Conservation (phyloP, 2,888 invertebrate genomes). For the Nemurella pictetii region DNA sequence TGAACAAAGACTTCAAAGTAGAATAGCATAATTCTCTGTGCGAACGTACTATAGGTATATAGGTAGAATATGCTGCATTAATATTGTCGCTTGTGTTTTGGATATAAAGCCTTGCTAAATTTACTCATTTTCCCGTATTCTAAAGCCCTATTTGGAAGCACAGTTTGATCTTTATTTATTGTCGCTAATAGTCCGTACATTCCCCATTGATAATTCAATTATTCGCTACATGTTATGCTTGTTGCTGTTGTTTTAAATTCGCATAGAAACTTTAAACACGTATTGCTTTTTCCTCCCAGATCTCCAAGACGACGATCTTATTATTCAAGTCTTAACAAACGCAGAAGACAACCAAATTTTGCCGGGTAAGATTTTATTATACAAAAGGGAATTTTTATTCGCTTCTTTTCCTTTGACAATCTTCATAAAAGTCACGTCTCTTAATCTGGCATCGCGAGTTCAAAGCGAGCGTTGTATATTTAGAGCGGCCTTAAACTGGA, state of each 20-base stretch:
- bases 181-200: no score
- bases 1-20: not conserved
- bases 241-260: not conserved
- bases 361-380: constrained; percentile 16
- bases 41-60: not conserved
- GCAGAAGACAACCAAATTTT: constrained; percentile 19
- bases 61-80: not conserved
- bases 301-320: constrained; percentile 19
- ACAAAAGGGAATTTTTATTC: no score
- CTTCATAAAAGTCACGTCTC: no score
- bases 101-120: not conserved
- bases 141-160: no score
- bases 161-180: no score
- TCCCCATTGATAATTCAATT: not conserved
- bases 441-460: no score
- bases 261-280: not conserved
- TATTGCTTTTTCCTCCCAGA: no score
- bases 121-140: not conserved
- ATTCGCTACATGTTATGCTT: not conserved
- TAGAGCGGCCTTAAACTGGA: no score
- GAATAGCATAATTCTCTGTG: not conserved
- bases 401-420: not conserved
- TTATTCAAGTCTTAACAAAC: constrained; percentile 9
- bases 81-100: not conserved
- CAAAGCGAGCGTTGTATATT: no score